Conservation (phyloP, 2,888 invertebrate species). For the Creontiades dilutus region DNA sequence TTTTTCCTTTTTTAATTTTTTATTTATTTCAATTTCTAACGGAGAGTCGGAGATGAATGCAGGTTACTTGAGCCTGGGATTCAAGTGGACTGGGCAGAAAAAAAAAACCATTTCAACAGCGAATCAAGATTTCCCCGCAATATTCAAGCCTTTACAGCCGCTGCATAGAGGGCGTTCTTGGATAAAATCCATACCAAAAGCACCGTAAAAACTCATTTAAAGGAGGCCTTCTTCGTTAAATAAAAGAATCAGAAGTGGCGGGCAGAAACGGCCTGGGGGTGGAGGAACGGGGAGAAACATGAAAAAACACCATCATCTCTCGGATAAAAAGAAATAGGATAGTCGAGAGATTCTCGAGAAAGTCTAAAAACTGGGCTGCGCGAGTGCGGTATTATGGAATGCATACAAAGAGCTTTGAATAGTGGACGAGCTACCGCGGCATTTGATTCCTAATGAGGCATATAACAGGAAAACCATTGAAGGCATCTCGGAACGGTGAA, state of each 20-base stretch:
- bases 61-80: constrained; percentile 26
- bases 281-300: constrained; percentile 24
- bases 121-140: constrained; percentile 34
- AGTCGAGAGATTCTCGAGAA: constrained; percentile 70
- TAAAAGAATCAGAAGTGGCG: constrained; percentile 40
- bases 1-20: background rate
- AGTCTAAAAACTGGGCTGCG: constrained; percentile 63
- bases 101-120: constrained; percentile 14
- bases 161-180: constrained; percentile 56
- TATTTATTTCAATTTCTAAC: background rate
- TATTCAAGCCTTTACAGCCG: constrained; percentile 49
- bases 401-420: constrained; percentile 67
- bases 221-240: constrained; percentile 61
- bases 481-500: constrained; percentile 63
- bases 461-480: constrained; percentile 73
- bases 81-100: background rate
- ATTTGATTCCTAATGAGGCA: constrained; percentile 74
- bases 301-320: constrained; percentile 44
- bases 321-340: constrained; percentile 47
- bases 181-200: constrained; percentile 37
- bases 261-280: background rate
- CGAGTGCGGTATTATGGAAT: constrained; percentile 61
- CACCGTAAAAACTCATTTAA: constrained; percentile 65
- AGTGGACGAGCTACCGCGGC: constrained; percentile 55
- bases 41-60: constrained; percentile 21